These are phyloP conservation scores for Lochmaea capreae DNA, from an alignment of 2,888 invertebrate genomes.

Conservation along the genomic window DNA sequence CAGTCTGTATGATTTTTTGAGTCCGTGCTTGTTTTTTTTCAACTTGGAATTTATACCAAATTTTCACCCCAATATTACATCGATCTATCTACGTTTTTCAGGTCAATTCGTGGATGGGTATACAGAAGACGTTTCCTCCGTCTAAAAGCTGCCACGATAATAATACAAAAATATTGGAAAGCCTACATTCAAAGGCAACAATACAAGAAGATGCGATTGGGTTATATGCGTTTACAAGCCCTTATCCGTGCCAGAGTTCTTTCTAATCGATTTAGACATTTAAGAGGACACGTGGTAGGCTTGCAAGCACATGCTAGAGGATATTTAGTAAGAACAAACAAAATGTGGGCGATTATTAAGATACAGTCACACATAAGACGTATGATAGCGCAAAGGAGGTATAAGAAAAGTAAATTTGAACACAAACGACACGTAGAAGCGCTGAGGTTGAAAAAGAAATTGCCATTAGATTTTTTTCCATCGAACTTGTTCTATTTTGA, in stretches of 20 bases:
- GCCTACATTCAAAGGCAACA: conserved; percentile 89
- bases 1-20: too few species aligned
- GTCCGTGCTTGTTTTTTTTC: background rate
- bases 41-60: too few species aligned
- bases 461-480: too few species aligned
- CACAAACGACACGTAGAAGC: conserved; percentile 89
- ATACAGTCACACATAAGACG: conserved; percentile 95
- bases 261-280: conserved; percentile 91
- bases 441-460: conserved; percentile 83
- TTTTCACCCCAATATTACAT: background rate
- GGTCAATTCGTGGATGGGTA: conserved; percentile 94
- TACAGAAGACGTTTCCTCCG: conserved; percentile 86
- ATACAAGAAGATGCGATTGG: conserved; percentile 89
- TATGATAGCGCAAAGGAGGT: conserved; percentile 88
- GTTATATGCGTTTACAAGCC: conserved; percentile 96
- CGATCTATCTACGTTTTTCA: conserved; percentile 9
- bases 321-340: conserved; percentile 88
- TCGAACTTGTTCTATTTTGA: too few species aligned
- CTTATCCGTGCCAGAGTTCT: conserved; percentile 92
- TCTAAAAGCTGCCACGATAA: conserved; percentile 86
- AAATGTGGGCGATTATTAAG: conserved; percentile 94
- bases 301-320: conserved; percentile 92
- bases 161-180: conserved; percentile 93
- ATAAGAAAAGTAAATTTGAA: conserved; percentile 83
- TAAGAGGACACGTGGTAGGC: conserved; percentile 92